Evolutionary conservation across 2,797 vertebrate genomes (phyloP), one percentile per base, ranked within the genome.

Genomic region (Miichthys miiuy): DNA sequence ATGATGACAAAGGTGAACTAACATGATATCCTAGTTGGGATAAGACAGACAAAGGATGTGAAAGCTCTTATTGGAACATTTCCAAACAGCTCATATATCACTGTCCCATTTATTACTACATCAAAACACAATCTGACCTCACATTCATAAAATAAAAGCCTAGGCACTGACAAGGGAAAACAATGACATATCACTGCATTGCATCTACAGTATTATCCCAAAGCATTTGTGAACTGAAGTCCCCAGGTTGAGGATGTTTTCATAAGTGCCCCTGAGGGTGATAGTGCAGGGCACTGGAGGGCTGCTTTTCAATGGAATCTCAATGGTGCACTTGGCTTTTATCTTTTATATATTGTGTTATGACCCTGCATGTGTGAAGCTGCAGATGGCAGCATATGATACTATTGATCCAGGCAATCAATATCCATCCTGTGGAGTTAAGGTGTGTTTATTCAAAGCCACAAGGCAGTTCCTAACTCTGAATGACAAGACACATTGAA

Each of bases 331-430:
- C 81, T 79, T 75, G 68, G 69, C 79, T 85, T 85, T 81, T 73
- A 81, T 88, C 78, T 81, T 79, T 66, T 61, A 68, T 66, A 68
- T 54, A 81, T 81, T 61, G 72, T 71, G 72, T 89, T 85, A 84
- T 84, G 66, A 87, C 80, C 66, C 56, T 27, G 50, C 78, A 86
- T 85, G 60, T 69, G 48, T 72, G 58, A 27, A 68, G 80, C 55
- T 78, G 63, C 41, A 74, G 71, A 83, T 6, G 13, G 75, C 78
- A 74, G 65, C 78, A 77, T 81, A 87, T 90, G 71, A 86, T 77
- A 72, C 55, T 85, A 91, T 89, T 84, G 87, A 92, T 90, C 81
- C 75, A 65, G 58, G 69, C 67, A 55, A 81, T 91, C 77, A 44
- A 89, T 89, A 91, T 48, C 47, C 65, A 82, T 80, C 67, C 55